Percentiles rank a stretch among this genome's conserved stretches.
phyloP scores from a whole-genome alignment of 1,140 invertebrate genomes.

The Zelostemma sp. region DNA sequence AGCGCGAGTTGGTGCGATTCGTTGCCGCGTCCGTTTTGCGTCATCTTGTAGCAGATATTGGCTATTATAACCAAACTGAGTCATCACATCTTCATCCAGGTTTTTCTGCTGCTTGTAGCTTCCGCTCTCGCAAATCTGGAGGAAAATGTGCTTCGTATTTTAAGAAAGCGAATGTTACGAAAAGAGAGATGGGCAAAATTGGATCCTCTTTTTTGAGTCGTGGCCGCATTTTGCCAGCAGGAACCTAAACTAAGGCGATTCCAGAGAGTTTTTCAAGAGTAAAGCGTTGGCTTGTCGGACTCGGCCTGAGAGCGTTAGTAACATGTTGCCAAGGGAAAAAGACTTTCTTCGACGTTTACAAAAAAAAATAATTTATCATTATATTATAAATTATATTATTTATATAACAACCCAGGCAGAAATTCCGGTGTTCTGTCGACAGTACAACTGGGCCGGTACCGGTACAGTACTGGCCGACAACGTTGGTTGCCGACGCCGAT shows the following conservation, averaged over 20 bases:
- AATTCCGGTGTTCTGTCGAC: too few species aligned
- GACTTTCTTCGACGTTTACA: conserved; percentile 92
- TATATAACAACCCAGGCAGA: too few species aligned
- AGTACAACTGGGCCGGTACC: too few species aligned
- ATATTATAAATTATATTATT: too few species aligned
- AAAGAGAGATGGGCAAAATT: not conserved
- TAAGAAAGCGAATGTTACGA: not conserved
- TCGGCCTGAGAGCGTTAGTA: conserved; percentile 93
- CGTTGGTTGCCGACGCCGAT: too few species aligned
- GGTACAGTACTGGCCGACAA: too few species aligned
- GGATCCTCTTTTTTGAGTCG: conserved; percentile 87
- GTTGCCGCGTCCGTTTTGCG: conserved; percentile 80
- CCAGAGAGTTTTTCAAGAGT: conserved; percentile 81
- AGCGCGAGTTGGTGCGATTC: conserved; percentile 86
- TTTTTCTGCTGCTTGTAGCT: conserved; percentile 73
- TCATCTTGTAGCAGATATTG: conserved; percentile 87
- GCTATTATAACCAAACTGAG: conserved; percentile 91
- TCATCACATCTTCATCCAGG: conserved; percentile 84
- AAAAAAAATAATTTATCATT: too few species aligned
- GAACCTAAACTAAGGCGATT: conserved; percentile 88
- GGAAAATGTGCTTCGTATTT: too few species aligned
- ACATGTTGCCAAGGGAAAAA: conserved; percentile 93
- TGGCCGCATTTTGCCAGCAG: conserved; percentile 92
- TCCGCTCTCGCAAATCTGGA: conserved; percentile 81
- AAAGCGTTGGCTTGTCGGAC: conserved; percentile 88